phyloP scores from a whole-genome alignment of 1,140 invertebrate species.

The Aphelinus certus region DNA sequence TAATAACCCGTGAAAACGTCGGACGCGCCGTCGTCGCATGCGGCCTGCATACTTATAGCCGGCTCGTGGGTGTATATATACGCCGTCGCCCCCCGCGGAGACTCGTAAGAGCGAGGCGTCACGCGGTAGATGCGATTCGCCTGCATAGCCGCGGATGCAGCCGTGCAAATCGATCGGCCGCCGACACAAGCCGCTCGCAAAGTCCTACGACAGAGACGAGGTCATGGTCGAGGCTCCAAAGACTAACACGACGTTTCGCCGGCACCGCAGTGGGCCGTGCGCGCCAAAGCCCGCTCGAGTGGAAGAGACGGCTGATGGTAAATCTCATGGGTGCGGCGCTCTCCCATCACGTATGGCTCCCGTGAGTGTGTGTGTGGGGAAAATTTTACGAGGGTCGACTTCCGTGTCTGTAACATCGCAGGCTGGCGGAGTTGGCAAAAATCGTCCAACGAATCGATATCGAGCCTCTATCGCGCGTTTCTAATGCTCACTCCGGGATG shows the following conservation, averaged over 20 bases:
- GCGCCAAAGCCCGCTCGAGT: too few relatives aligned
- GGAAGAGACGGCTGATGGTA: not conserved
- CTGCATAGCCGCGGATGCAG: not conserved
- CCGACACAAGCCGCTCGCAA: not conserved
- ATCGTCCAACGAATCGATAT: too few relatives aligned
- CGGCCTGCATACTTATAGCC: not conserved
- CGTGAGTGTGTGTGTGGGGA: not conserved
- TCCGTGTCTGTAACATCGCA: too few relatives aligned
- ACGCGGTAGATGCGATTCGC: not conserved
- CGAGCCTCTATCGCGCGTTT: too few relatives aligned
- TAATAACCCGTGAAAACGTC: slow-evolving; percentile 4
- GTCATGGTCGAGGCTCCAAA: slow-evolving; percentile 24
- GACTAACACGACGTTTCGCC: not conserved
- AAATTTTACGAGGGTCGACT: too few relatives aligned
- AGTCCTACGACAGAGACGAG: slow-evolving; percentile 1
- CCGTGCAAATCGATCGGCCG: too few relatives aligned
- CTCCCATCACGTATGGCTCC: not conserved
- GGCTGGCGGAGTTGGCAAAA: too few relatives aligned
- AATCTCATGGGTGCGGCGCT: not conserved
- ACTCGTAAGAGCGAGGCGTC: not conserved
- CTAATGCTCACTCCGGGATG: too few relatives aligned
- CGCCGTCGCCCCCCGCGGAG: not conserved
- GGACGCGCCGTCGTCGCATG: not conserved
- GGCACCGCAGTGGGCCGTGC: not conserved
- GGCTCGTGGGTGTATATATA: not conserved